Percentiles rank a stretch among this genome's conserved stretches.
Evolutionary conservation across 2,797 vertebrate species (phyloP).

Genomic region (Crocidura indochinensis): DNA sequence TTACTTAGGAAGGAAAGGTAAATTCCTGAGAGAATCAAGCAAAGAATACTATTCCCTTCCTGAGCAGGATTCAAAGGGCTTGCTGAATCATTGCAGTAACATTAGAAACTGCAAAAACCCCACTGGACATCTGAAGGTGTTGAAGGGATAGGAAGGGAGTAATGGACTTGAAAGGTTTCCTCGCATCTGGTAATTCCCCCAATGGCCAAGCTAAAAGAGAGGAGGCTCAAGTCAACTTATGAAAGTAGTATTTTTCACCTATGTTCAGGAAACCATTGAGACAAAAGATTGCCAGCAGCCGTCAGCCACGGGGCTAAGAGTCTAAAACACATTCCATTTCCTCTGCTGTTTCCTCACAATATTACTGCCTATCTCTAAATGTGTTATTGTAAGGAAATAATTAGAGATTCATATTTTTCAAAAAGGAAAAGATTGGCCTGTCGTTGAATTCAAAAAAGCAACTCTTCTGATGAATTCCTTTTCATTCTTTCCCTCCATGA

Average conservation of each 20-base stretch:
- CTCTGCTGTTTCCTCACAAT: slow-evolving; percentile 89
- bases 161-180: slow-evolving; percentile 88
- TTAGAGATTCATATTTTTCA: slow-evolving; percentile 89
- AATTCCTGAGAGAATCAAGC: slow-evolving; percentile 71
- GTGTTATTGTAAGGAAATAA: slow-evolving; percentile 93
- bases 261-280: slow-evolving; percentile 90
- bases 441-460: slow-evolving; percentile 18
- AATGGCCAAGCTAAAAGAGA: slow-evolving; percentile 82
- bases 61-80: slow-evolving; percentile 78
- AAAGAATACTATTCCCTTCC: slow-evolving; percentile 80
- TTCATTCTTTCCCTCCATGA: slow-evolving; percentile 82
- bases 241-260: slow-evolving; percentile 85
- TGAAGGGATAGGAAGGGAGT: slow-evolving; percentile 90
- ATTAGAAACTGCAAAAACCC: slow-evolving; percentile 88
- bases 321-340: slow-evolving; percentile 89
- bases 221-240: slow-evolving; percentile 75
- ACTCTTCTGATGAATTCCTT: slow-evolving; percentile 36
- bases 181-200: slow-evolving; percentile 89
- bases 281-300: slow-evolving; percentile 88
- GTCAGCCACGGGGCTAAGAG: slow-evolving; percentile 84
- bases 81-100: slow-evolving; percentile 82
- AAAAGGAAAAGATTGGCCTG: slow-evolving; percentile 80
- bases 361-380: slow-evolving; percentile 85
- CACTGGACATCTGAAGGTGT: slow-evolving; percentile 86
- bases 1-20: slow-evolving; percentile 73